Percentiles rank a stretch among this genome's conserved stretches.
Evolutionary conservation across 2,113 vertebrate species (phyloP).

Genomic region (Candoia aspera): DNA sequence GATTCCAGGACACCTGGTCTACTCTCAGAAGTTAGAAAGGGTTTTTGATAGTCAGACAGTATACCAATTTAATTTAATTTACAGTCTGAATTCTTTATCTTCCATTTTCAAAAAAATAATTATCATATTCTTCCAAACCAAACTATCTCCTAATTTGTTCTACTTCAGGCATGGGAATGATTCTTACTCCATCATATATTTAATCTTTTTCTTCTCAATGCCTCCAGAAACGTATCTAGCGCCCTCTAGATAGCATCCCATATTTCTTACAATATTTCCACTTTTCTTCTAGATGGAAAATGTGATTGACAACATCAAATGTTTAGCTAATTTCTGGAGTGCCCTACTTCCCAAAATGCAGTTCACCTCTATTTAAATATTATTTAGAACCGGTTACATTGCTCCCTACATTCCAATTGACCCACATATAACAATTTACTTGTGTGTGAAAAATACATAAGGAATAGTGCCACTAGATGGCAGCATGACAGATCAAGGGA

Average conservation of each 20-base stretch:
- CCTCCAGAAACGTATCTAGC: not conserved
- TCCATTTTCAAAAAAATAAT: not conserved
- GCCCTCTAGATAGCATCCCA: not conserved
- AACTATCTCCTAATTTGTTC: not conserved
- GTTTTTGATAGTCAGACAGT: not conserved
- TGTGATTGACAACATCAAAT: not conserved
- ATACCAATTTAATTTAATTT: not conserved
- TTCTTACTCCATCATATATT: not conserved
- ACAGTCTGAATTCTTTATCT: not conserved
- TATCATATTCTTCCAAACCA: not conserved
- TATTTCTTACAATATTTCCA: not conserved
- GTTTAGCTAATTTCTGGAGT: not conserved
- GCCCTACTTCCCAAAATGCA: not conserved
- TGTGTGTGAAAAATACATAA: not conserved
- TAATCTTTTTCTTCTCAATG: not conserved
- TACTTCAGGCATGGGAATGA: not conserved
- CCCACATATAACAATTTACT: not conserved
- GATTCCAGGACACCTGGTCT: not conserved
- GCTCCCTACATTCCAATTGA: not conserved
- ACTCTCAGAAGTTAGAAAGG: not conserved
- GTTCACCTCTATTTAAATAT: not conserved
- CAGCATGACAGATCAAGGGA: conserved; percentile 11
- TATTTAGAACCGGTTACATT: not conserved
- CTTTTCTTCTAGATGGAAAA: not conserved
- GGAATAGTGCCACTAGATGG: conserved; percentile 24